Conservation (phyloP, 2,113 vertebrate species). For the Microtus montanus region DNA sequence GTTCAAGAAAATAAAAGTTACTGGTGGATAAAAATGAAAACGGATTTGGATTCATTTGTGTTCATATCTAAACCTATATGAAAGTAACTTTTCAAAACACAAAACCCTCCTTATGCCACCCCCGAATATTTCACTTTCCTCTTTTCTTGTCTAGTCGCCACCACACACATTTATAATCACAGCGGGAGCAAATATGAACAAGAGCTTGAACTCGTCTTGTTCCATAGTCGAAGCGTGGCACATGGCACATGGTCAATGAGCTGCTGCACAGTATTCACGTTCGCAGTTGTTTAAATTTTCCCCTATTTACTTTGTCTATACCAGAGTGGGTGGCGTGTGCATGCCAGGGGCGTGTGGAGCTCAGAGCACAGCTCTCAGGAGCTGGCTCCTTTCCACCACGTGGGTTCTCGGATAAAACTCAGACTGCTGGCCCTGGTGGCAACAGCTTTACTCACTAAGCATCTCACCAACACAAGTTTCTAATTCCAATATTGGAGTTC, state of each 20-base stretch:
- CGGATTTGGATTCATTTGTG: neutral
- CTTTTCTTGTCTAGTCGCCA: slow-evolving; percentile 6
- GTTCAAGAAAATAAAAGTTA: neutral
- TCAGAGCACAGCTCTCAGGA: neutral
- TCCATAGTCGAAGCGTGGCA: neutral
- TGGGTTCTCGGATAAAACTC: neutral
- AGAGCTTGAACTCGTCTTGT: neutral
- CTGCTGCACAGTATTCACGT: neutral
- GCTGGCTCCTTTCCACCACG: too few species aligned
- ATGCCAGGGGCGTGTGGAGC: neutral
- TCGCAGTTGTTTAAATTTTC: neutral
- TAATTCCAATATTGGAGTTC: neutral
- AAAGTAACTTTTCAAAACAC: neutral
- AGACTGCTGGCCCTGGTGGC: neutral
- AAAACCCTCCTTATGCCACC: neutral
- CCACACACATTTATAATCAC: neutral
- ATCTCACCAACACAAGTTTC: too few species aligned
- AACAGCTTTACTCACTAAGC: neutral
- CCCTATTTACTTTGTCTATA: neutral
- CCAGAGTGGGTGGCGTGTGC: neutral
- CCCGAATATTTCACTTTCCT: neutral
- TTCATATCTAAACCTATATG: neutral
- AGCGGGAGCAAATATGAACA: neutral
- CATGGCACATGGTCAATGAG: neutral
- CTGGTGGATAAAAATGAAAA: neutral